phyloP scores from a whole-genome alignment of 2,888 invertebrate genomes.

The Limnephilus rhombicus region DNA sequence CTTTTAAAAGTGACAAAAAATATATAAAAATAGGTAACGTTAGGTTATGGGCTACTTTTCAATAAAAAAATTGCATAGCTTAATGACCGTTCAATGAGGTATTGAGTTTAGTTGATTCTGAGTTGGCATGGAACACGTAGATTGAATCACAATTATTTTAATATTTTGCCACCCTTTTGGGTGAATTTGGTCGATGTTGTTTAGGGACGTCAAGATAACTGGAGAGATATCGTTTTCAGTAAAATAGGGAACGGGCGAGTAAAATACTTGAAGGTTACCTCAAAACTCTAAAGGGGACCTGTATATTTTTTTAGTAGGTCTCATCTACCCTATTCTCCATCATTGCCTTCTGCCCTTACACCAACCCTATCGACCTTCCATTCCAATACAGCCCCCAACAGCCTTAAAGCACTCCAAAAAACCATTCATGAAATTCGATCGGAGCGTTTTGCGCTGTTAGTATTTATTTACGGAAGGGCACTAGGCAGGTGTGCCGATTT shows the following conservation, averaged over 20 bases:
- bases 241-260: not conserved
- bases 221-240: too few relatives aligned
- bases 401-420: constrained; percentile 5
- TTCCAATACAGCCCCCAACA: not conserved
- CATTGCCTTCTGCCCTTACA: not conserved
- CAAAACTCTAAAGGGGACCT: not conserved
- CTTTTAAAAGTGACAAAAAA: too few relatives aligned
- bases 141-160: too few relatives aligned
- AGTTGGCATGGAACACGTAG: too few relatives aligned
- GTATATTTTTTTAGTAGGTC: not conserved
- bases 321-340: not conserved
- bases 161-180: too few relatives aligned
- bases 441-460: constrained; percentile 9
- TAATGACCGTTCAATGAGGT: too few relatives aligned
- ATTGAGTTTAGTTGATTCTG: too few relatives aligned
- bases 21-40: too few relatives aligned
- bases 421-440: constrained; percentile 46
- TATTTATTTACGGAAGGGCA: constrained; percentile 16
- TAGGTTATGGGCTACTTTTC: too few relatives aligned
- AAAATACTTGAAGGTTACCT: not conserved
- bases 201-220: too few relatives aligned
- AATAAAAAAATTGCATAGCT: too few relatives aligned
- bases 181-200: too few relatives aligned
- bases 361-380: not conserved
- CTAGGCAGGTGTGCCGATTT: not conserved